Evolutionary conservation across 2,888 invertebrate species (phyloP).

Genomic region (Drosophila atroscutellata): DNA sequence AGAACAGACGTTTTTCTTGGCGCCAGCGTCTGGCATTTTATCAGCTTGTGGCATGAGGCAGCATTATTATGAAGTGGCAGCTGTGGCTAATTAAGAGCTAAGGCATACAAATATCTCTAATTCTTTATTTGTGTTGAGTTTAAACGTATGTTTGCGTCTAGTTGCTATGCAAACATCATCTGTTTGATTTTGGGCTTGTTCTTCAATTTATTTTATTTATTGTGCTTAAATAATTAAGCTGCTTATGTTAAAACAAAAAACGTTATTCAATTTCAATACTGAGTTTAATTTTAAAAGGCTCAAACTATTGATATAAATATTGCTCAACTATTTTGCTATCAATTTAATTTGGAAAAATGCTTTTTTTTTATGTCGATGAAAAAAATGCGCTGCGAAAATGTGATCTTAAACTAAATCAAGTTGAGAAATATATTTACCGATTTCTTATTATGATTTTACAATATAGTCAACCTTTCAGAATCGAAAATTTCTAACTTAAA

Average conservation of each 20-base stretch:
- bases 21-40: slow-evolving; percentile 50
- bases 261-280: background rate
- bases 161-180: background rate
- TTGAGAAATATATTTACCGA: background rate
- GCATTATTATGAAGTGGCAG: slow-evolving; percentile 32
- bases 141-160: background rate
- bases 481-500: background rate
- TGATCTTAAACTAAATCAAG: background rate
- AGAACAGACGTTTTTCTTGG: slow-evolving; percentile 62
- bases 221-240: background rate
- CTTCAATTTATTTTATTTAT: background rate
- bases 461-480: background rate
- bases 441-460: background rate
- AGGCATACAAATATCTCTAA: background rate
- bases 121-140: background rate
- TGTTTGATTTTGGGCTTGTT: background rate
- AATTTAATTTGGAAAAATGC: background rate
- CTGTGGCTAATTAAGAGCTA: slow-evolving; percentile 26
- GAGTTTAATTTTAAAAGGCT: background rate
- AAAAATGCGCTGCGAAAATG: background rate
- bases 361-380: background rate
- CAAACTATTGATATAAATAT: background rate
- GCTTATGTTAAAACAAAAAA: background rate
- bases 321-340: background rate
- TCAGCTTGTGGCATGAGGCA: slow-evolving; percentile 21